Percentiles rank a stretch among this genome's conserved stretches.
phyloP scores from a whole-genome alignment of 2,888 invertebrate genomes.

The Meganola albula region DNA sequence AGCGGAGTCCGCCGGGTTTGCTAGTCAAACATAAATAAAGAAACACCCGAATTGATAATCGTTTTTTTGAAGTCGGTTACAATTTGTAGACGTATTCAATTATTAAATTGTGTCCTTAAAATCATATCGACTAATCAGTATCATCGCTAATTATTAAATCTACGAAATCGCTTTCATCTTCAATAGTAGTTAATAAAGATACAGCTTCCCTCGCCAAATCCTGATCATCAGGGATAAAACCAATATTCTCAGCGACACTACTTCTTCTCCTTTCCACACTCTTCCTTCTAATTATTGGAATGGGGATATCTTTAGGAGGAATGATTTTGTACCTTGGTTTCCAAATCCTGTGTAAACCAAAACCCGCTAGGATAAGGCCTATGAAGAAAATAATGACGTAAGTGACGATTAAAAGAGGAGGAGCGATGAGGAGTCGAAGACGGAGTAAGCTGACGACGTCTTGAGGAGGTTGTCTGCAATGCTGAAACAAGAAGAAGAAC shows the following conservation, averaged over 20 bases:
- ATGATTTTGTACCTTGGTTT: constrained; percentile 52
- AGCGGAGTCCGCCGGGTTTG: no score
- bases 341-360: constrained; percentile 50
- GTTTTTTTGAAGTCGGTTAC: no score
- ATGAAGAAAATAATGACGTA: constrained; percentile 60
- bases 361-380: constrained; percentile 63
- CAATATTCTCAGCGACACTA: constrained; percentile 45
- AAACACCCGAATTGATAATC: no score
- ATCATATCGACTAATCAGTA: background rate
- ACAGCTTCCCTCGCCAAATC: constrained; percentile 54
- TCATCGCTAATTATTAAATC: constrained; percentile 38
- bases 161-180: constrained; percentile 47
- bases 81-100: no score
- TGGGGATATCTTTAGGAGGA: constrained; percentile 23
- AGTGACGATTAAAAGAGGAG: constrained; percentile 63
- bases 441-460: constrained; percentile 58
- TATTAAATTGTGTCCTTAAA: background rate
- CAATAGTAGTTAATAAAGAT: constrained; percentile 50
- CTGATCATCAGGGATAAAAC: constrained; percentile 40
- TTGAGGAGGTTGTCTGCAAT: constrained; percentile 57
- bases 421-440: constrained; percentile 69
- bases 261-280: constrained; percentile 37
- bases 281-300: constrained; percentile 25
- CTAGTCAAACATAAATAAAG: no score
- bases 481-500: constrained; percentile 39